A percentile compares a stretch with the other conserved stretches of the same genome.
Conservation (phyloP, 2,888 invertebrate species). For the Capitulum mitella region DNA sequence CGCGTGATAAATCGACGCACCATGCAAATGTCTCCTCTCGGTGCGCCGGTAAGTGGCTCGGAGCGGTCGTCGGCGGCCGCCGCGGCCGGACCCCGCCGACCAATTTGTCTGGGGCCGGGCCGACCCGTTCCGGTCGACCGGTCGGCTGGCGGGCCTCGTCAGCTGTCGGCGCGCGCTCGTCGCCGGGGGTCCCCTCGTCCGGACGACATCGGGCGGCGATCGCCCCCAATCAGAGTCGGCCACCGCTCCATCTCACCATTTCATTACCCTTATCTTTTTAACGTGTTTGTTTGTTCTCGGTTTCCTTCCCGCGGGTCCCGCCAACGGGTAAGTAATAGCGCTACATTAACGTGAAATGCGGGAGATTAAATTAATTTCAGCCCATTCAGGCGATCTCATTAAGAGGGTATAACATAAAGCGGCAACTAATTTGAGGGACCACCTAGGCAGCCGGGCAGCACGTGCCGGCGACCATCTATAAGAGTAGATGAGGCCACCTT, state of each 20-base stretch:
- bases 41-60: not conserved
- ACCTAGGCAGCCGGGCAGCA: conserved; percentile 8
- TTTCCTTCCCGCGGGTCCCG: not conserved
- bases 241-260: not conserved
- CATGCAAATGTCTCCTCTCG: not conserved
- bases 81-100: not conserved
- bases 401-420: conserved; percentile 16
- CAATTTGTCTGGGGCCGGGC: not conserved
- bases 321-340: conserved; percentile 13
- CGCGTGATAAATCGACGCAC: not conserved
- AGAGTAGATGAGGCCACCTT: not conserved
- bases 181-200: not conserved
- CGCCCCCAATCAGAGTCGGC: too few relatives aligned
- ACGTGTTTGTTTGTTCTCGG: conserved; percentile 16
- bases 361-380: conserved; percentile 14
- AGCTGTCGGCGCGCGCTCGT: not conserved
- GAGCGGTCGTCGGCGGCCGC: too few relatives aligned
- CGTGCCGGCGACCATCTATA: conserved; percentile 14
- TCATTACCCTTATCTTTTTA: conserved; percentile 20
- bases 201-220: not conserved
- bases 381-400: conserved; percentile 10
- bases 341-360: conserved; percentile 10
- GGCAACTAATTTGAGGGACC: conserved; percentile 20
- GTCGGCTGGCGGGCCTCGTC: not conserved
- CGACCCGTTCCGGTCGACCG: not conserved